phyloP scores from a whole-genome alignment of 1,140 invertebrate species.

The Nylanderia fulva region DNA sequence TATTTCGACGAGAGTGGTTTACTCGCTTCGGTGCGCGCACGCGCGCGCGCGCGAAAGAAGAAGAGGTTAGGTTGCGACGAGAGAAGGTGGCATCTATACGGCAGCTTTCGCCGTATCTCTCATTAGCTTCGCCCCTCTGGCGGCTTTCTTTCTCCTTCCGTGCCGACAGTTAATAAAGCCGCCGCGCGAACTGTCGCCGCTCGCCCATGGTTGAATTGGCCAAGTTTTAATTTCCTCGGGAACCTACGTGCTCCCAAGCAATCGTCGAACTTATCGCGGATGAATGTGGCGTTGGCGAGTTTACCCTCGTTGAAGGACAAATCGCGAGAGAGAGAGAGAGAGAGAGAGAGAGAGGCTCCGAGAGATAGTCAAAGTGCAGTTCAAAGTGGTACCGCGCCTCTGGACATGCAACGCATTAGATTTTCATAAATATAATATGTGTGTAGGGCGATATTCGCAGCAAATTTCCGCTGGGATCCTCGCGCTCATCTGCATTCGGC shows the following conservation, averaged over 20 bases:
- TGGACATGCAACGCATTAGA: constrained; percentile 38
- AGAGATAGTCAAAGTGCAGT: constrained; percentile 15
- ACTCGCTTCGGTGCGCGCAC: background rate
- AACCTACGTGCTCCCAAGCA: constrained; percentile 48
- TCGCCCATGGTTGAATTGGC: constrained; percentile 70
- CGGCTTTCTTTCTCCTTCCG: constrained; percentile 19
- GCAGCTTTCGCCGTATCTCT: constrained; percentile 5
- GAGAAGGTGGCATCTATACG: background rate
- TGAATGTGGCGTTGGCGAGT: constrained; percentile 62
- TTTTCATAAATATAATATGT: constrained; percentile 50
- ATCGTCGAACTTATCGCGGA: constrained; percentile 69
- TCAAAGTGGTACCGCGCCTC: constrained; percentile 8
- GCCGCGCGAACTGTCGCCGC: constrained; percentile 62
- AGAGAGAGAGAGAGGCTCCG: no score
- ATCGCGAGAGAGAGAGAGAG: no score
- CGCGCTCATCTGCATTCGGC: background rate
- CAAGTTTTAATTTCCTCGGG: constrained; percentile 80
- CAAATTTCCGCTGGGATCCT: constrained; percentile 57
- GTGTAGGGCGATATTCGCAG: constrained; percentile 12
- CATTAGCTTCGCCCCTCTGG: constrained; percentile 37
- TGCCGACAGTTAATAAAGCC: constrained; percentile 73
- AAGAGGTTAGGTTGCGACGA: no score
- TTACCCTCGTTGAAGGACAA: constrained; percentile 17
- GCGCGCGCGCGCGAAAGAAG: background rate
- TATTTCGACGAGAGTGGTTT: constrained; percentile 51